A percentile compares a stretch with the other conserved stretches of the same genome.
Conservation (phyloP, 2,797 vertebrate genomes). For the Acridotheres tristis region DNA sequence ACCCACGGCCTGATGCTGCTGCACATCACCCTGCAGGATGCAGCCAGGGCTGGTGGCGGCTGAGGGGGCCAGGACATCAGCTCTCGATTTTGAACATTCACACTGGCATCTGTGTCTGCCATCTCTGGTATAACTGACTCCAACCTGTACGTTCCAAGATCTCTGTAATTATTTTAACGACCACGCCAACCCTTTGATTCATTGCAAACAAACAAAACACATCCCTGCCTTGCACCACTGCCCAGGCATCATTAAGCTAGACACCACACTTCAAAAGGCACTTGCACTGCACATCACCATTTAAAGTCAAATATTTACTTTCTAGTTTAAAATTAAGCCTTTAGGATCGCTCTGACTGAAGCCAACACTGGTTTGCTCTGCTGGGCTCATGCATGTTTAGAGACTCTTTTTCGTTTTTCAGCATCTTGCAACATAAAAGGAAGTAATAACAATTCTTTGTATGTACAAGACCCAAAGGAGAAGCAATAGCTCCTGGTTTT, state of each 20-base stretch:
- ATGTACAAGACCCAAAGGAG: background rate
- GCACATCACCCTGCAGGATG: background rate
- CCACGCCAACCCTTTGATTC: background rate
- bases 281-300: background rate
- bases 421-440: background rate
- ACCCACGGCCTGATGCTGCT: background rate
- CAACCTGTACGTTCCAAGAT: background rate
- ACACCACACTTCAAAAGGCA: background rate
- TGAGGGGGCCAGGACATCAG: background rate
- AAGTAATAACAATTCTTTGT: background rate
- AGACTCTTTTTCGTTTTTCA: background rate
- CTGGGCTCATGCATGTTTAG: background rate
- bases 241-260: background rate
- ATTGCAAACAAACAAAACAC: background rate
- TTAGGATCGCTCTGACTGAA: background rate
- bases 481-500: background rate
- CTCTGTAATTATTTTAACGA: background rate
- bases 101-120: background rate
- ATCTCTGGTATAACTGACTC: background rate
- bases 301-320: background rate
- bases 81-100: background rate
- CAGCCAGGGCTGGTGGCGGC: background rate
- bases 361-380: background rate
- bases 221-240: background rate
- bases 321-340: background rate